Base-by-base conservation (phyloP, 2,797 vertebrate genomes). In the Botia almorhae region DNA sequence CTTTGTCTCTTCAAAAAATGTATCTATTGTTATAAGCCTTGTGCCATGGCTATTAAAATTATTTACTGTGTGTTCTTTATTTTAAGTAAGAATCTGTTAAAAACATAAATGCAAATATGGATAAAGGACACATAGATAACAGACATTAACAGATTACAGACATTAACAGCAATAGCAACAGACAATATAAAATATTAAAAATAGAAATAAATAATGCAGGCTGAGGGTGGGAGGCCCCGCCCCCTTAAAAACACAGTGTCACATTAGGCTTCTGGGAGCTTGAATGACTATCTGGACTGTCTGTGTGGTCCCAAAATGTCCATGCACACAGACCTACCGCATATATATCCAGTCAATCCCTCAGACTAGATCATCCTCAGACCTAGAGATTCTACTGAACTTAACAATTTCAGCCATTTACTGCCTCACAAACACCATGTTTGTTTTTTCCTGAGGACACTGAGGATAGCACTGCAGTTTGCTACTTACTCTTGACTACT, bases 201-300 rank as follows among this genome's bases (percentile, higher is more conserved):
- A 21, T n/a, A 21, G n/a, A 14, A 16, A 78, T 7, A 39, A 29
- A 19, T 69, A 58, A 46, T 77, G 36, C 53, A 33, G 23, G 12
- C 7, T 78, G 67, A 17, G 48, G 50, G 51, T 63, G 39, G 29
- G n/a, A 36, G 51, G 17, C 36, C 46, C 2, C 26, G 10, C 33
- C 6, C 7, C 2, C 7, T 73, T 58, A 69, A 56, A 70, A 74
- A 68, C 2, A 12, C 71, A 72, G 56, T 46, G 70, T 70, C 43
- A 23, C 16, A 19, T 63, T 75, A 78, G 65, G 26, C 19, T 64
- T 12, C 43, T 51, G 17, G 33, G 4, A 74, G 71, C 33, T 39
- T 63, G 33, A 64, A 70, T 50, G 36, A 70, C 64, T 67, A 13
- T 21, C 23, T 50, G 7, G 43, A 60, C 76, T 19, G 39, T 75